Evolutionary conservation across 30 jellyfish, hydroid and myxozoan species (phyloP), one percentile per base, ranked within the genome.

Genomic region (Hydractinia symbiolongicarpus): DNA sequence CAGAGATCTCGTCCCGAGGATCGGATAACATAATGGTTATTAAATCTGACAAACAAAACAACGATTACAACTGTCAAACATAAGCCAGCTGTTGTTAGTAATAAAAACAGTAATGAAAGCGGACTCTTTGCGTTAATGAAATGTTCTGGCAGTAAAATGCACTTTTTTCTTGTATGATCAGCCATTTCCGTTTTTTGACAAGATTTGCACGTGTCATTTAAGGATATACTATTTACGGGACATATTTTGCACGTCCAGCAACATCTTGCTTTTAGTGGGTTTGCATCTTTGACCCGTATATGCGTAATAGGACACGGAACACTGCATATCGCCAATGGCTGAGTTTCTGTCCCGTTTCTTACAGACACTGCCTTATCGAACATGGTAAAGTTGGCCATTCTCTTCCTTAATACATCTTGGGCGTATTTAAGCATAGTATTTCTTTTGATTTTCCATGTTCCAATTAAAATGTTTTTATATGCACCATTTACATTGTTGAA

Each of bases 1-100:
- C 89, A 83, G 72, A 93, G 71, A 61, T 93, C 99, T 13, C 96
- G 86, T 4, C 99, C 96, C 7, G 95, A 78, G 51, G 96, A 90
- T 13, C 88, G 84, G 51, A 93, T 95, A 56, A 86, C 79, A 58
- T 84, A 83, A 77, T 81, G 84, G 15, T 74, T 54, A 80, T 79
- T 79, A 86, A 77, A 51, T 53, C 54, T 72, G 60, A 84, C 66
- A 69, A 93, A 88, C 85, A 93, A 58, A 9, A 61, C 64, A 4
- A 82, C 73, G 6, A 93, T 90, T 15, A 81, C 60, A 4, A 77
- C 15, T 10, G 96, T 67, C 77, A 84, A 17, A 13, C 72, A 13
- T 54, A 84, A 64, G 5, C 99, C 99, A 62, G 81, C 14, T 13
- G 78, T 58, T 16, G 93, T 52, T 11, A 87, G 8, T 4, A 69